phyloP scores from a whole-genome alignment of 2,888 invertebrate genomes.

The Choreutis nemorana region DNA sequence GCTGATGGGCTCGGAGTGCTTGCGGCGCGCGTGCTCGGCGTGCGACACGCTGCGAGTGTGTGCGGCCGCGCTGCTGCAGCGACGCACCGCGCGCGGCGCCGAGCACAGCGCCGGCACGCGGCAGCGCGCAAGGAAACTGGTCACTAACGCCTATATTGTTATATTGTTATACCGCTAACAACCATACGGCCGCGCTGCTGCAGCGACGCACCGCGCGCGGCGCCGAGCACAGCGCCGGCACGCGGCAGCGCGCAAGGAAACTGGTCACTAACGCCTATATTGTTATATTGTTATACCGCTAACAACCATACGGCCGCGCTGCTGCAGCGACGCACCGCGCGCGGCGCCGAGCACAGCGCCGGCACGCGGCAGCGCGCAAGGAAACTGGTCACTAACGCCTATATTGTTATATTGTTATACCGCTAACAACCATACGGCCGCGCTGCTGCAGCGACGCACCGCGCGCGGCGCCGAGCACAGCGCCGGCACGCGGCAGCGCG shows the following conservation, averaged over 20 bases:
- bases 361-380: slow-evolving; percentile 15
- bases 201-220: slow-evolving; percentile 9
- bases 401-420: no score
- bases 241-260: slow-evolving; percentile 14
- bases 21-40: slow-evolving; percentile 16
- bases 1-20: slow-evolving; percentile 33
- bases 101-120: slow-evolving; percentile 13
- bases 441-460: slow-evolving; percentile 11
- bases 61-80: slow-evolving; percentile 11
- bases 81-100: slow-evolving; percentile 9
- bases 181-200: slow-evolving; percentile 10
- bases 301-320: slow-evolving; percentile 12
- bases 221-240: slow-evolving; percentile 11
- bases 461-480: slow-evolving; percentile 8
- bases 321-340: slow-evolving; percentile 9
- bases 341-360: slow-evolving; percentile 8
- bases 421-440: no score
- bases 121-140: slow-evolving; percentile 17
- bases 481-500: slow-evolving; percentile 15
- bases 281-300: no score
- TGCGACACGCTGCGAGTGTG: slow-evolving; percentile 21
- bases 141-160: no score
- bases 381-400: no score
- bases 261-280: no score
- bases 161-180: no score